phyloP scores from a whole-genome alignment of 2,888 invertebrate species.

The Cyclophora albipunctata region DNA sequence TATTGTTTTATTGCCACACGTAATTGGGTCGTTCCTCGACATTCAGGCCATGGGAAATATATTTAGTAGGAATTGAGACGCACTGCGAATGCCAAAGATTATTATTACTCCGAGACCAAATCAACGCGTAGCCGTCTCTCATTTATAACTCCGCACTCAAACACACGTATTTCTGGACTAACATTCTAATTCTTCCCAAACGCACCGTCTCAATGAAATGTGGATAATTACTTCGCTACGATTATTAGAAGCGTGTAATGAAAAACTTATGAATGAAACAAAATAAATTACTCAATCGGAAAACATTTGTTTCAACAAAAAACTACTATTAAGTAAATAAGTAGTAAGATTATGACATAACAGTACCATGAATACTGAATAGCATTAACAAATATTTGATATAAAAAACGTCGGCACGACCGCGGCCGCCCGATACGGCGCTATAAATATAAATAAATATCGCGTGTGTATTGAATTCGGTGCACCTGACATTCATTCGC shows the following conservation, averaged over 20 bases:
- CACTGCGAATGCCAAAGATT: slow-evolving; percentile 30
- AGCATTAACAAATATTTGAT: slow-evolving; percentile 19
- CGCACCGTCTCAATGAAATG: no score
- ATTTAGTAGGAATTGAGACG: slow-evolving; percentile 40
- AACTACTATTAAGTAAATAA: slow-evolving; percentile 11
- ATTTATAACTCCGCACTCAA: neutral
- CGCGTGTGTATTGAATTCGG: slow-evolving; percentile 42
- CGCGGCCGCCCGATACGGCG: slow-evolving; percentile 22
- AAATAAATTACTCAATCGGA: slow-evolving; percentile 4
- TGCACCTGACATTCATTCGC: slow-evolving; percentile 53
- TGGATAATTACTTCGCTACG: no score
- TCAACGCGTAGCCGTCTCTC: neutral
- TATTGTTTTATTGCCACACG: slow-evolving; percentile 67
- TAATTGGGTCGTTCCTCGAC: slow-evolving; percentile 65
- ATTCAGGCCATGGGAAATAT: slow-evolving; percentile 52
- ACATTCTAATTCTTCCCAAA: neutral
- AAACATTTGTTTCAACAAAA: slow-evolving; percentile 14
- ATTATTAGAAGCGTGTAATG: neutral
- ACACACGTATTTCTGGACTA: neutral
- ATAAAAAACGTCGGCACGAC: slow-evolving; percentile 17
- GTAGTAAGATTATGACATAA: slow-evolving; percentile 6
- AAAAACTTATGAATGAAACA: slow-evolving; percentile 12
- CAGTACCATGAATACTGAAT: slow-evolving; percentile 14
- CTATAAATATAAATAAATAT: slow-evolving; percentile 36
- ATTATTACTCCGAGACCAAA: slow-evolving; percentile 19